Evolutionary conservation across 2,113 vertebrate species (phyloP).

Genomic region (Hystrix cristata): DNA sequence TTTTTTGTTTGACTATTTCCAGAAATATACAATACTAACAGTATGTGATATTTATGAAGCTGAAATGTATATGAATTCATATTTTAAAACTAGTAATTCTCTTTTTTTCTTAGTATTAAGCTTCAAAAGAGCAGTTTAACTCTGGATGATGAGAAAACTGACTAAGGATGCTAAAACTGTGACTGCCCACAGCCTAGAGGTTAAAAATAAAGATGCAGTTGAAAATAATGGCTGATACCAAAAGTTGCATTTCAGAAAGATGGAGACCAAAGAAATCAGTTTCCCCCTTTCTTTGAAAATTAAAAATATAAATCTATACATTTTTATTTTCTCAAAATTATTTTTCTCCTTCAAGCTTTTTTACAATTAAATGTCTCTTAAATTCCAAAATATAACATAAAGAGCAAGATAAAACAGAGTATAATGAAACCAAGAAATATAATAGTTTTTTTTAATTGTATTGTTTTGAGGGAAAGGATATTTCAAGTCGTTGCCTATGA

Average conservation of each 20-base stretch:
- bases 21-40: not conserved
- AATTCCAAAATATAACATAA: not conserved
- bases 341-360: not conserved
- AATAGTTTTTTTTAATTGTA: not conserved
- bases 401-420: too few relatives aligned
- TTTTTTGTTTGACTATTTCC: not conserved
- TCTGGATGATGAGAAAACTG: not conserved
- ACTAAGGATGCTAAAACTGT: not conserved
- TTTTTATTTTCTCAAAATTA: not conserved
- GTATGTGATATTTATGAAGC: not conserved
- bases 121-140: not conserved
- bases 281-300: not conserved
- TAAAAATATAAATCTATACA: not conserved
- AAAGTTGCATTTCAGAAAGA: not conserved
- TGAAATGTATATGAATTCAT: not conserved
- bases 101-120: not conserved
- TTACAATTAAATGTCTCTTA: not conserved
- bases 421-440: not conserved
- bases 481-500: not conserved
- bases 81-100: not conserved
- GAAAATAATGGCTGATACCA: not conserved
- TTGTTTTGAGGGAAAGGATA: not conserved
- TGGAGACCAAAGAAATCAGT: not conserved
- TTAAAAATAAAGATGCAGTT: not conserved
- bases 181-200: not conserved